These are phyloP conservation scores for Pyrocoelia pectoralis DNA, from an alignment of 2,888 invertebrate species.

Conservation along the genomic window DNA sequence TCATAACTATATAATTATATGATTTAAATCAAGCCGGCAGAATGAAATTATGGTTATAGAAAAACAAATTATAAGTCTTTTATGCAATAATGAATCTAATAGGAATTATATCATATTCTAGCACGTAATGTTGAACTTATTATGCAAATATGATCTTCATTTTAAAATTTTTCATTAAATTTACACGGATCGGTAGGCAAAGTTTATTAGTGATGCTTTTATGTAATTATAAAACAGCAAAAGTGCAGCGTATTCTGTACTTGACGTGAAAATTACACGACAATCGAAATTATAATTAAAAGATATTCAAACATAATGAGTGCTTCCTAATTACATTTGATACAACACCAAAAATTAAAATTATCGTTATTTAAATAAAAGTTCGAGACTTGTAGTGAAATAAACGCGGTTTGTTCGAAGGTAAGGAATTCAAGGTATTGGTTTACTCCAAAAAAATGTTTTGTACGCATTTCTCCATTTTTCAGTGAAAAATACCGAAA, in stretches of 20 bases:
- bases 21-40: slow-evolving; percentile 6
- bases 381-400: too few relatives aligned
- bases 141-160: slow-evolving; percentile 30
- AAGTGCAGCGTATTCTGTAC: neutral
- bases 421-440: too few relatives aligned
- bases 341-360: too few relatives aligned
- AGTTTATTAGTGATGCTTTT: slow-evolving; percentile 6
- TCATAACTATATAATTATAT: slow-evolving; percentile 2
- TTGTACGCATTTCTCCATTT: too few relatives aligned
- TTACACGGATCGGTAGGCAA: slow-evolving; percentile 25
- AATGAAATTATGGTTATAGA: slow-evolving; percentile 7
- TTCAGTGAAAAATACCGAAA: too few relatives aligned
- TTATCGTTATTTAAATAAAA: too few relatives aligned
- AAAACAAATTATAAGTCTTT: neutral
- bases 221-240: neutral
- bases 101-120: slow-evolving; percentile 8
- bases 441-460: too few relatives aligned
- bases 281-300: slow-evolving; percentile 3
- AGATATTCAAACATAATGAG: too few relatives aligned
- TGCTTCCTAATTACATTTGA: too few relatives aligned
- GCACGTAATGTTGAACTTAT: slow-evolving; percentile 26
- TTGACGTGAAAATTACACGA: neutral
- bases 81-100: slow-evolving; percentile 1
- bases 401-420: too few relatives aligned
- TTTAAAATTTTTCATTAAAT: slow-evolving; percentile 29